phyloP scores from a whole-genome alignment of 2,888 invertebrate species.

The Cacoxenus indagator region DNA sequence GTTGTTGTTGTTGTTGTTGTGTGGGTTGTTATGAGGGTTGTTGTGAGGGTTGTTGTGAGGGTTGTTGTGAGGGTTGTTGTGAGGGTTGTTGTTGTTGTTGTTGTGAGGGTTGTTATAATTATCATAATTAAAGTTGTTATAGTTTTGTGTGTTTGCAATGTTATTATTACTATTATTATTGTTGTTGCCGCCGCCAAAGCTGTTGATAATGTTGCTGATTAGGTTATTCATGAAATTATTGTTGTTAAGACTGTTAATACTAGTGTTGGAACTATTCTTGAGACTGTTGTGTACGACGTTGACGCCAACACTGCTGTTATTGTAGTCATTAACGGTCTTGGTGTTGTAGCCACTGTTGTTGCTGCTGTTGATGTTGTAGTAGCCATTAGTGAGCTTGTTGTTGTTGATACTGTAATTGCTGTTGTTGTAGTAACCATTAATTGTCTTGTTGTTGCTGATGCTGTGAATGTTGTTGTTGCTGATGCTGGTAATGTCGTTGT shows the following conservation, averaged over 20 bases:
- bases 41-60: background rate
- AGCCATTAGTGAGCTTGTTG: conserved; percentile 17
- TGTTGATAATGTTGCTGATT: conserved; percentile 29
- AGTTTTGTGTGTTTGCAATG: conserved; percentile 2
- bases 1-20: background rate
- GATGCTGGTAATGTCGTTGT: conserved; percentile 14
- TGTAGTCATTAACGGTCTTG: conserved; percentile 31
- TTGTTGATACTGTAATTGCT: background rate
- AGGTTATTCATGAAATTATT: background rate
- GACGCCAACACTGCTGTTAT: conserved; percentile 11
- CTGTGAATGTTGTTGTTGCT: conserved; percentile 21
- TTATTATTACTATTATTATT: conserved; percentile 22
- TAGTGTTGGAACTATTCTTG: background rate
- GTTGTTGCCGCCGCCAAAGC: conserved; percentile 25
- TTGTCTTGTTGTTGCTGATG: background rate
- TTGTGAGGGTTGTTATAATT: conserved; percentile 14
- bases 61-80: conserved; percentile 4
- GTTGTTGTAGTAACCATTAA: background rate
- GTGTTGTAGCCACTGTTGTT: conserved; percentile 15
- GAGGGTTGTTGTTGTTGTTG: conserved; percentile 11
- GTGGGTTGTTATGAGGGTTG: background rate
- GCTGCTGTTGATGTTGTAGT: conserved; percentile 30
- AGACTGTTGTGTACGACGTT: background rate
- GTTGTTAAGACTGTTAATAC: background rate
- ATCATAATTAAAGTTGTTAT: background rate